Conservation (phyloP, 2,797 vertebrate genomes). For the Peromyscus nudipes region DNA sequence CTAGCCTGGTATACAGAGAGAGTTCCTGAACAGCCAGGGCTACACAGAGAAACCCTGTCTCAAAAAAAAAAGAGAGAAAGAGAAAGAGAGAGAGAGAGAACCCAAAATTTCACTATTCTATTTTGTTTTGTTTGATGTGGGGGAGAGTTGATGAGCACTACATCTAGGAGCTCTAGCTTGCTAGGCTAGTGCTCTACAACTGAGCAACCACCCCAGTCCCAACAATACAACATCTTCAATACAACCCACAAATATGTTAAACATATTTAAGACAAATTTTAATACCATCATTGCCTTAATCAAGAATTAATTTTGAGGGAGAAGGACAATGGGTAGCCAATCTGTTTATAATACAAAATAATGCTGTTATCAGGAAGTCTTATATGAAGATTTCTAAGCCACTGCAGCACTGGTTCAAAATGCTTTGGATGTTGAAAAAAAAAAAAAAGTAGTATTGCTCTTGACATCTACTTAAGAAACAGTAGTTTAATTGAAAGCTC, state of each 20-base stretch:
- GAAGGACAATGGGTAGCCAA: background rate
- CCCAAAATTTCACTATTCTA: background rate
- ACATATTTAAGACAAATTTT: background rate
- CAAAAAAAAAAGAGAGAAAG: background rate
- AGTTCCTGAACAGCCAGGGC: too few relatives aligned
- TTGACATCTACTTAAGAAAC: conserved; percentile 41
- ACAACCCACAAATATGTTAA: background rate
- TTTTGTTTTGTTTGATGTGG: background rate
- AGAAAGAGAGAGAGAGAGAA: background rate
- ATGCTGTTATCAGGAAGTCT: background rate
- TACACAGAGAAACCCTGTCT: too few relatives aligned
- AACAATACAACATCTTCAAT: background rate
- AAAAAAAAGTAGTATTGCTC: background rate
- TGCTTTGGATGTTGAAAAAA: background rate
- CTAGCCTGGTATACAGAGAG: background rate
- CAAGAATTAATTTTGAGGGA: background rate
- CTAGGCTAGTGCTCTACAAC: background rate
- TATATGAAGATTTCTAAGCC: conserved; percentile 6
- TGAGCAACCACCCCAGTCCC: background rate
- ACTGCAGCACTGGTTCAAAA: conserved; percentile 9
- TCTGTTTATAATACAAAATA: conserved; percentile 30
- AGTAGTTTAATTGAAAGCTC: conserved; percentile 53
- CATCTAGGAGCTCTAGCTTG: background rate
- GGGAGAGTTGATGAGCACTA: background rate
- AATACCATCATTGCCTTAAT: background rate